These are phyloP conservation scores for Achatina immaculata DNA, from an alignment of 1,140 invertebrate genomes.

Conservation along the genomic window DNA sequence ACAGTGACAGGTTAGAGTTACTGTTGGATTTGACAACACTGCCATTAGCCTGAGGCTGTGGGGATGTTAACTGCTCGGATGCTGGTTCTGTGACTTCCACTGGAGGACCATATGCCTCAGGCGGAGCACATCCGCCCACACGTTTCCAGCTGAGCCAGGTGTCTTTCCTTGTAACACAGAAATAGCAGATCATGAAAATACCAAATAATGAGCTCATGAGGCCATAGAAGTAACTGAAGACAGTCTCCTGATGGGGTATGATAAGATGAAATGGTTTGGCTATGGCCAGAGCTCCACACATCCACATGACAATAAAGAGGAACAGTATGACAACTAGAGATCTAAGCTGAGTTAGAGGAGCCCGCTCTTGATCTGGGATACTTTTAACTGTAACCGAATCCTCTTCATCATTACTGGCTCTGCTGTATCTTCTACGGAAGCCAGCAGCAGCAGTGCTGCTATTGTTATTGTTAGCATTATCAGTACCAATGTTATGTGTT, in stretches of 20 bases:
- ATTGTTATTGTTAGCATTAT: slow-evolving; percentile 30
- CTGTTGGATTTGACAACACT: slow-evolving; percentile 59
- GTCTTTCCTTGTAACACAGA: slow-evolving; percentile 86
- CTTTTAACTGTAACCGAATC: slow-evolving; percentile 75
- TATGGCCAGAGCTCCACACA: slow-evolving; percentile 77
- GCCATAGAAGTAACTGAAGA: slow-evolving; percentile 84
- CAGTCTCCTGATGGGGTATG: slow-evolving; percentile 80
- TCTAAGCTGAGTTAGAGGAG: slow-evolving; percentile 84
- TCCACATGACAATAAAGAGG: slow-evolving; percentile 84
- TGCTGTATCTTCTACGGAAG: slow-evolving; percentile 66
- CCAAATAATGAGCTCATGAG: slow-evolving; percentile 80
- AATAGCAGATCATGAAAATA: slow-evolving; percentile 86
- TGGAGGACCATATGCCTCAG: slow-evolving; percentile 51
- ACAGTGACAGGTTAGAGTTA: slow-evolving; percentile 50
- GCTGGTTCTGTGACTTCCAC: slow-evolving; percentile 42
- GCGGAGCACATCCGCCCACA: slow-evolving; percentile 58
- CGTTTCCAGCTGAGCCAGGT: slow-evolving; percentile 75
- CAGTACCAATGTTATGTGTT: slow-evolving; percentile 30
- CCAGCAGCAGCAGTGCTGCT: slow-evolving; percentile 3
- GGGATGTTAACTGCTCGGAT: slow-evolving; percentile 10
- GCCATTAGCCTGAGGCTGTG: slow-evolving; percentile 58
- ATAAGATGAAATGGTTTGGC: slow-evolving; percentile 69
- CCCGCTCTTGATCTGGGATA: slow-evolving; percentile 85
- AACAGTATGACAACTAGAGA: slow-evolving; percentile 81
- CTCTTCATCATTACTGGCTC: slow-evolving; percentile 67